Conservation (phyloP, 2,888 invertebrate genomes). For the Belgica antarctica region DNA sequence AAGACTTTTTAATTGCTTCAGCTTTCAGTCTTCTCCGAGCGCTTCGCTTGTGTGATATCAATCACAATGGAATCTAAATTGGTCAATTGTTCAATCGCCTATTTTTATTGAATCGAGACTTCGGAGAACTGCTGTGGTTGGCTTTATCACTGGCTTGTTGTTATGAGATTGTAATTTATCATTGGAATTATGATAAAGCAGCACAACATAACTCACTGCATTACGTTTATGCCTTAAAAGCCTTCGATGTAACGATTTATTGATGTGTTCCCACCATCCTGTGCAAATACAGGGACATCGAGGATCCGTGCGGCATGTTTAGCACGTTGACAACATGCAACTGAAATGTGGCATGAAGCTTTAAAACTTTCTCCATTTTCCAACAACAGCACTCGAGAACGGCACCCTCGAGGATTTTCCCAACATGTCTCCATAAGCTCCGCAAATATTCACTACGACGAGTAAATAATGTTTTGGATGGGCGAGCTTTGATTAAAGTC, state of each 20-base stretch:
- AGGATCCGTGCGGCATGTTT: too few relatives aligned
- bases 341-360: too few relatives aligned
- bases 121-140: background rate
- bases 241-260: background rate
- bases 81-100: background rate
- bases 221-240: background rate
- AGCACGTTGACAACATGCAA: too few relatives aligned
- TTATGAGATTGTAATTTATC: constrained; percentile 21
- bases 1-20: constrained; percentile 9
- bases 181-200: constrained; percentile 2
- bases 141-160: too few relatives aligned
- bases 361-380: too few relatives aligned
- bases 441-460: too few relatives aligned
- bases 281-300: too few relatives aligned
- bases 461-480: too few relatives aligned
- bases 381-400: too few relatives aligned
- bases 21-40: background rate
- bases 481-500: constrained; percentile 20
- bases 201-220: background rate
- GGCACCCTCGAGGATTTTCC: too few relatives aligned
- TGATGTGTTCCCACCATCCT: background rate
- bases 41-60: background rate
- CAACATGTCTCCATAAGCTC: too few relatives aligned
- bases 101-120: background rate
- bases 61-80: constrained; percentile 9